phyloP scores from a whole-genome alignment of 2,113 vertebrate genomes.

The Epinephelus lanceolatus region DNA sequence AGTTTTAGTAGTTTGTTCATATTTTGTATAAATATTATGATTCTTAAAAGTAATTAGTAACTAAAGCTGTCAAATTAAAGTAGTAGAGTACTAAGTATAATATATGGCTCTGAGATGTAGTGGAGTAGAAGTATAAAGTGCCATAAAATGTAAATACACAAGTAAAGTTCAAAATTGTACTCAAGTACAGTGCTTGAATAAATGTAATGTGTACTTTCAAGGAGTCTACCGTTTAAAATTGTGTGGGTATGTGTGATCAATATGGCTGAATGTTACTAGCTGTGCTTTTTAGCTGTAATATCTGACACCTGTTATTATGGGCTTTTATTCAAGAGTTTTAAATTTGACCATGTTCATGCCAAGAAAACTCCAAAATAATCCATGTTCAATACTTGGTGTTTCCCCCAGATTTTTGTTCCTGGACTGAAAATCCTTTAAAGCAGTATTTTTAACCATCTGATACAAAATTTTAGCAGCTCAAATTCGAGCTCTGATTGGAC shows the following conservation, averaged over 20 bases:
- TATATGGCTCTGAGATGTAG: no score
- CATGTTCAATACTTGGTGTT: not conserved
- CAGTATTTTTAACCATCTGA: conserved; percentile 16
- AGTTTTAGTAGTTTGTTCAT: no score
- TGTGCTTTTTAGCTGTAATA: conserved; percentile 1
- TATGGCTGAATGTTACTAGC: not conserved
- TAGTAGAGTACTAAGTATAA: no score
- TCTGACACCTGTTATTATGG: conserved; percentile 35
- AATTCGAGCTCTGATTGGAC: no score
- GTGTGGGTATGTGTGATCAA: not conserved
- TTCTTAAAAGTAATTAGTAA: no score
- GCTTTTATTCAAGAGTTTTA: conserved; percentile 16
- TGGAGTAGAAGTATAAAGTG: no score
- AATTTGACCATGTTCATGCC: conserved; percentile 9
- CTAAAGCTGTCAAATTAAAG: no score
- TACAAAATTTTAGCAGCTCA: not conserved
- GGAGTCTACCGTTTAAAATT: not conserved
- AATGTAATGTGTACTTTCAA: not conserved
- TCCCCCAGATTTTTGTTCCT: conserved; percentile 25
- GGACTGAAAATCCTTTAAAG: conserved; percentile 5
- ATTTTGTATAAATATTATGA: no score
- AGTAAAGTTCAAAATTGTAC: no score
- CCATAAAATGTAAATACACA: no score
- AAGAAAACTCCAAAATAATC: not conserved
- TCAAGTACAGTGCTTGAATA: no score